Conservation (phyloP, 2,113 vertebrate species). For the Paratilapia polleni region DNA sequence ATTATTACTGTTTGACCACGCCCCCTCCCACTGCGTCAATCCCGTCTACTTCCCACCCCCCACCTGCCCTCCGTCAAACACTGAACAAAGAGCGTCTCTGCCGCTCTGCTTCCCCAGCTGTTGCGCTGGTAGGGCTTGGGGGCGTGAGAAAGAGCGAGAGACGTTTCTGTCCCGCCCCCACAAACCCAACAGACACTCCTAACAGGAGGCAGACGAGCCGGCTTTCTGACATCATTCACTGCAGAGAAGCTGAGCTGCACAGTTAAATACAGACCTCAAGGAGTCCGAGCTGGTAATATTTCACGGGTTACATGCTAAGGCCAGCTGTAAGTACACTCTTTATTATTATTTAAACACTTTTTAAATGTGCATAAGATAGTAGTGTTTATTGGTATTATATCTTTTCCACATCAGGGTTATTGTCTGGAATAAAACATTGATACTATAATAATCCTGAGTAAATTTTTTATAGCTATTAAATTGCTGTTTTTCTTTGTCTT, state of each 20-base stretch:
- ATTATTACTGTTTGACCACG: neutral
- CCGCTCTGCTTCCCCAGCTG: slow-evolving; percentile 60
- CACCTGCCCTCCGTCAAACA: slow-evolving; percentile 58
- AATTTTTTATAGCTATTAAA: neutral
- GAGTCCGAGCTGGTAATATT: too few species aligned
- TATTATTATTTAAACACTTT: neutral
- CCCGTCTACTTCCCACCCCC: neutral
- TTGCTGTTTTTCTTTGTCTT: too few species aligned
- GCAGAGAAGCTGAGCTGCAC: neutral
- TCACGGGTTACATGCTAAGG: neutral
- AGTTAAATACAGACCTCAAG: neutral
- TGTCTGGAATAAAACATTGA: neutral
- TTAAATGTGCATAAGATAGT: neutral
- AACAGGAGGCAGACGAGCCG: slow-evolving; percentile 64
- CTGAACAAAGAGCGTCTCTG: slow-evolving; percentile 56
- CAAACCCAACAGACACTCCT: slow-evolving; percentile 43
- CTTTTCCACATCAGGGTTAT: neutral
- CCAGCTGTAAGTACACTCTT: neutral
- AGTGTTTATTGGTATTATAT: neutral
- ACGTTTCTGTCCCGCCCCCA: slow-evolving; percentile 52
- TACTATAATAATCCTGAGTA: neutral
- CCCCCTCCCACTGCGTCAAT: too few species aligned
- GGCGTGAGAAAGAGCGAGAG: slow-evolving; percentile 22
- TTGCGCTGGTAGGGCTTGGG: slow-evolving; percentile 30
- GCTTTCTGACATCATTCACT: slow-evolving; percentile 13